Conservation (phyloP, 2,888 invertebrate species). For the Odontocolon sp. region DNA sequence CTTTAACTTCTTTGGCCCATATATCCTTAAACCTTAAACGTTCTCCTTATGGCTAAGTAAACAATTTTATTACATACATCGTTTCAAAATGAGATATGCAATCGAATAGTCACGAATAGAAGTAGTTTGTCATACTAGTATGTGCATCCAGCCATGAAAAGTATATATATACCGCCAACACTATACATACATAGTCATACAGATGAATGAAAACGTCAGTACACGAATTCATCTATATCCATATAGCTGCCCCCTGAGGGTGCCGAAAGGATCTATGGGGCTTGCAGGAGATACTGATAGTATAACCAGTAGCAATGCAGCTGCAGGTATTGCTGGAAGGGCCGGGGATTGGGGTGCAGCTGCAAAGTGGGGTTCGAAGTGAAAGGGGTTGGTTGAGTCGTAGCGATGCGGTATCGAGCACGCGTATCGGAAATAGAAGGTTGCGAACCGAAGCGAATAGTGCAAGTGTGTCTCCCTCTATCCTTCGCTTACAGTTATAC, state of each 20-base stretch:
- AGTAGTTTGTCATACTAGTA: too few species aligned
- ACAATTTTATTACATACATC: too few species aligned
- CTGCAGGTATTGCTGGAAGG: background rate
- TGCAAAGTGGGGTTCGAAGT: background rate
- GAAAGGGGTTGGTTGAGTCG: conserved; percentile 22
- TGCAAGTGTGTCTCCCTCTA: conserved; percentile 26
- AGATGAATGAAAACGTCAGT: background rate
- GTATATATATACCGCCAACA: too few species aligned
- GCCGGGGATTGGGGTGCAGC: background rate
- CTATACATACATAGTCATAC: too few species aligned
- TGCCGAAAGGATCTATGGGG: conserved; percentile 14
- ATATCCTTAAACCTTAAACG: too few species aligned
- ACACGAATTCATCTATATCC: conserved; percentile 18
- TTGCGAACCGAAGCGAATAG: conserved; percentile 54
- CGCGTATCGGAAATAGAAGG: conserved; percentile 60
- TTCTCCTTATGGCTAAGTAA: too few species aligned
- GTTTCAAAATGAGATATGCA: too few species aligned
- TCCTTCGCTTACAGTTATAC: background rate
- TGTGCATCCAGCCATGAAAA: too few species aligned
- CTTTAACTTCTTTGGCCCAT: too few species aligned
- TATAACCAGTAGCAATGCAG: conserved; percentile 4
- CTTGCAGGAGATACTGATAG: conserved; percentile 7
- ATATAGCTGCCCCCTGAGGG: background rate
- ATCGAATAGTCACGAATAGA: too few species aligned
- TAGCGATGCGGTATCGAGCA: conserved; percentile 55